Evolutionary conservation across 2,797 vertebrate species (phyloP).

Genomic region (Chelmon rostratus): DNA sequence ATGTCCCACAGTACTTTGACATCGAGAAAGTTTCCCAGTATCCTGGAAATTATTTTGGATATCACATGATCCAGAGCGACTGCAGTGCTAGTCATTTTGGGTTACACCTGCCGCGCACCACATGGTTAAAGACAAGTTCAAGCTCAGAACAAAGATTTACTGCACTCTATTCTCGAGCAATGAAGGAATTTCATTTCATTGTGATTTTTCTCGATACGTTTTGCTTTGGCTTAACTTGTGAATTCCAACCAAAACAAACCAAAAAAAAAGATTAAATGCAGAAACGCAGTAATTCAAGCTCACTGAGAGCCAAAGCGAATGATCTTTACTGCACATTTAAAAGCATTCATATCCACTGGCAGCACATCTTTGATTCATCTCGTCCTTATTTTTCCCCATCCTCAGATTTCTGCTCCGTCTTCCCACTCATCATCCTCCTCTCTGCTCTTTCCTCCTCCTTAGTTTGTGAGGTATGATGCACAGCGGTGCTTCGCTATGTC

Average conservation of each 20-base stretch:
- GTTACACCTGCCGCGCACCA: constrained; percentile 23
- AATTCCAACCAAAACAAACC: constrained; percentile 6
- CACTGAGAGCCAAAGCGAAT: neutral
- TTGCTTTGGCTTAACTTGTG: neutral
- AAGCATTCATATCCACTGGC: constrained; percentile 28
- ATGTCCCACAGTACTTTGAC: constrained; percentile 1
- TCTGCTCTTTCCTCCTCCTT: constrained; percentile 45
- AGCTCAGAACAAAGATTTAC: neutral
- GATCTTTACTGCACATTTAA: constrained; percentile 9
- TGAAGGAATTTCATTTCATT: neutral
- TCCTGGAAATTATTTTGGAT: constrained; percentile 3
- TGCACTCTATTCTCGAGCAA: neutral
- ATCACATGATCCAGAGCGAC: neutral
- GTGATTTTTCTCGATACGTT: neutral
- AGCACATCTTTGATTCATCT: constrained; percentile 37
- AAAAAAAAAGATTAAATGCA: neutral
- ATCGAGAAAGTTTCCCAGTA: neutral
- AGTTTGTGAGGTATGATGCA: constrained; percentile 55
- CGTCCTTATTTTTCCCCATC: constrained; percentile 31
- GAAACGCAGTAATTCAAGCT: neutral
- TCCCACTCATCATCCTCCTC: constrained; percentile 56
- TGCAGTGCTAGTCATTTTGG: constrained; percentile 5
- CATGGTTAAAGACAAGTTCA: constrained; percentile 9
- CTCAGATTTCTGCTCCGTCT: constrained; percentile 48
- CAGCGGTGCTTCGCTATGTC: constrained; percentile 56